These are phyloP conservation scores for Drosophila basisetae DNA, from an alignment of 2,888 invertebrate species.

Conservation along the genomic window DNA sequence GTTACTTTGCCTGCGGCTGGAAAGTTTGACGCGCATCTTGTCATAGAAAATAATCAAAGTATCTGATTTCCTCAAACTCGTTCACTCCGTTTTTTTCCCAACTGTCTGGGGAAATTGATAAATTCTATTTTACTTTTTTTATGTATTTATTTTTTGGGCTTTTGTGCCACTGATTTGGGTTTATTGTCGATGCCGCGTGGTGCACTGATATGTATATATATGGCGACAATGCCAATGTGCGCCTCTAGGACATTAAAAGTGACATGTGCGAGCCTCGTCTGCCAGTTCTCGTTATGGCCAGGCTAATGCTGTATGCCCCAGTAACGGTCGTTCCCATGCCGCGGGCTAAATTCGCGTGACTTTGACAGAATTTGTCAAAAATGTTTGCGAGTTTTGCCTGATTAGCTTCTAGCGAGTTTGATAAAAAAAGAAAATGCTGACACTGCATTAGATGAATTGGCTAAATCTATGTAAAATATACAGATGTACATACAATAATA, in stretches of 20 bases:
- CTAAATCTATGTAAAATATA: not conserved
- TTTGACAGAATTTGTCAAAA: conserved; percentile 60
- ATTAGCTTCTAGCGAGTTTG: conserved; percentile 54
- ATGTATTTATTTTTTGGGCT: conserved; percentile 9
- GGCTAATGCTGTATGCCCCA: conserved; percentile 54
- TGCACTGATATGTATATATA: conserved; percentile 33
- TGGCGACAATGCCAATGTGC: conserved; percentile 60
- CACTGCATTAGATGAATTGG: not conserved
- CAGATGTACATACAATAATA: not conserved
- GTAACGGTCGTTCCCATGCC: conserved; percentile 24
- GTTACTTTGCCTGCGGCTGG: conserved; percentile 40
- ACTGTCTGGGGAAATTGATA: conserved; percentile 44
- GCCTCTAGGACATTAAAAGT: conserved; percentile 62
- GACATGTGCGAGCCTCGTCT: conserved; percentile 61
- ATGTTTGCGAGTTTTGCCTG: conserved; percentile 61
- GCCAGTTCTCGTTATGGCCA: conserved; percentile 19
- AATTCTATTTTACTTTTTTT: conserved; percentile 28
- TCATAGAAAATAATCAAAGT: conserved; percentile 59
- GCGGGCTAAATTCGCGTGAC: conserved; percentile 58
- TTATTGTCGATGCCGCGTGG: conserved; percentile 61
- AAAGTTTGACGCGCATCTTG: conserved; percentile 68
- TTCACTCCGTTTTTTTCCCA: not conserved
- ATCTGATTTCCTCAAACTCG: conserved; percentile 72
- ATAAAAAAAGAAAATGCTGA: not conserved
- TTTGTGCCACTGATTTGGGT: conserved; percentile 62